Conservation (phyloP, 2,888 invertebrate species). For the Tetragnatha montana region DNA sequence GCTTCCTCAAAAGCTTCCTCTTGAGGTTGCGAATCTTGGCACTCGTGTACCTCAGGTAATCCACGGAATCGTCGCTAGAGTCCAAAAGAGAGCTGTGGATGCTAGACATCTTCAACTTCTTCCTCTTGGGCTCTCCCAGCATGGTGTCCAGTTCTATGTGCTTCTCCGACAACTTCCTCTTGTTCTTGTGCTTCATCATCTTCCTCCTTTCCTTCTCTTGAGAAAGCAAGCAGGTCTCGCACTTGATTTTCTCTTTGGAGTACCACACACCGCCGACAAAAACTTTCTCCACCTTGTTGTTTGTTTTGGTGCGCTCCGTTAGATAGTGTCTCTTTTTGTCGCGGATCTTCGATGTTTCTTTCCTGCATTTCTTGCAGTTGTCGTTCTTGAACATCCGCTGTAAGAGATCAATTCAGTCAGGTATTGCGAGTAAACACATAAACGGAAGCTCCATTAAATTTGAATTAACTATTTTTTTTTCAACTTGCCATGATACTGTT, state of each 20-base stretch:
- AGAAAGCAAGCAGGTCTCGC: constrained; percentile 60
- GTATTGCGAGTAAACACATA: not conserved
- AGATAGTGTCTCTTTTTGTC: constrained; percentile 58
- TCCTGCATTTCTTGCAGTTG: constrained; percentile 66
- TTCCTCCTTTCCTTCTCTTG: constrained; percentile 61
- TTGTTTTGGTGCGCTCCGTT: constrained; percentile 43
- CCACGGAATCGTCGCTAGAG: constrained; percentile 65
- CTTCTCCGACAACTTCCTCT: constrained; percentile 58
- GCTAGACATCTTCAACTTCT: constrained; percentile 55
- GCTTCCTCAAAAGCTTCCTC: constrained; percentile 59
- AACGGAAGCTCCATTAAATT: not conserved
- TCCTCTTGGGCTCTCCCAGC: constrained; percentile 57
- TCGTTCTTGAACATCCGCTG: constrained; percentile 57
- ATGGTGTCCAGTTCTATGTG: constrained; percentile 55
- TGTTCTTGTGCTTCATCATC: constrained; percentile 63
- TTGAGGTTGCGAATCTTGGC: constrained; percentile 62
- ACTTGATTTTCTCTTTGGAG: constrained; percentile 63
- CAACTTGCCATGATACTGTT: too few species aligned
- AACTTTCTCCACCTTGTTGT: constrained; percentile 61
- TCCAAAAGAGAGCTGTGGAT: constrained; percentile 60
- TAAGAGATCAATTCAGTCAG: not conserved
- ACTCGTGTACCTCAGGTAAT: constrained; percentile 56
- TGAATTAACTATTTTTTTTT: not conserved
- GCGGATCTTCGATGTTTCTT: constrained; percentile 54
- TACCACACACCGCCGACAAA: constrained; percentile 59